Conservation (phyloP, 1,140 invertebrate species). For the Neelides sp. region DNA sequence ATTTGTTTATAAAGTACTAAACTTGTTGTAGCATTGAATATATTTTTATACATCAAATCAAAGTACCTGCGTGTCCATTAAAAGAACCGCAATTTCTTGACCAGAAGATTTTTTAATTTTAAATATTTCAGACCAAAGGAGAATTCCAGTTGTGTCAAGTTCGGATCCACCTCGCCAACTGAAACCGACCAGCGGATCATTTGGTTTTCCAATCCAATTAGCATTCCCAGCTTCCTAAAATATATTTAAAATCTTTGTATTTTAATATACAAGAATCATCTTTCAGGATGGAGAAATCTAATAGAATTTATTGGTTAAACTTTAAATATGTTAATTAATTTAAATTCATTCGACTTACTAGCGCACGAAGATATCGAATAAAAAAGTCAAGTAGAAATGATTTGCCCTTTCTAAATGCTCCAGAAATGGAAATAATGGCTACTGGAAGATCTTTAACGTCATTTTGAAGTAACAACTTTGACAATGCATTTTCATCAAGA, state of each 20-base stretch:
- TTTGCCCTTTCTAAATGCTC: conserved; percentile 94
- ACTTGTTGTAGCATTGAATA: no score
- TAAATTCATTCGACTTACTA: no score
- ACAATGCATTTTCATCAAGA: conserved; percentile 74
- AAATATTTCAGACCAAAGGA: conserved; percentile 92
- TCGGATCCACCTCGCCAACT: conserved; percentile 89
- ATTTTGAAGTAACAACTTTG: conserved; percentile 61
- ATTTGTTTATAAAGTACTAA: no score
- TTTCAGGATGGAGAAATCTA: no score
- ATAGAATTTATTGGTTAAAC: no score
- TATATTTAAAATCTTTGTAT: no score
- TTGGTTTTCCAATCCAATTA: conserved; percentile 40
- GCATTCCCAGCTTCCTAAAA: conserved; percentile 39
- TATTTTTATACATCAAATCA: no score
- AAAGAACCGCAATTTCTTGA: conserved; percentile 51
- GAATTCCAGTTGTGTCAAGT: conserved; percentile 84
- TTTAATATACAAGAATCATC: no score
- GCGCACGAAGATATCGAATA: conserved; percentile 63
- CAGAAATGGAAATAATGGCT: conserved; percentile 86
- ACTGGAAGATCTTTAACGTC: conserved; percentile 64
- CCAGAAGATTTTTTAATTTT: conserved; percentile 59
- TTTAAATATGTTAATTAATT: no score
- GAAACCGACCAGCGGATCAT: conserved; percentile 55
- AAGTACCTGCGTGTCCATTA: conserved; percentile 54
- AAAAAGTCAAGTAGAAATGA: conserved; percentile 86